Base-by-base conservation (phyloP, 2,797 vertebrate species). In the Fringilla coelebs region DNA sequence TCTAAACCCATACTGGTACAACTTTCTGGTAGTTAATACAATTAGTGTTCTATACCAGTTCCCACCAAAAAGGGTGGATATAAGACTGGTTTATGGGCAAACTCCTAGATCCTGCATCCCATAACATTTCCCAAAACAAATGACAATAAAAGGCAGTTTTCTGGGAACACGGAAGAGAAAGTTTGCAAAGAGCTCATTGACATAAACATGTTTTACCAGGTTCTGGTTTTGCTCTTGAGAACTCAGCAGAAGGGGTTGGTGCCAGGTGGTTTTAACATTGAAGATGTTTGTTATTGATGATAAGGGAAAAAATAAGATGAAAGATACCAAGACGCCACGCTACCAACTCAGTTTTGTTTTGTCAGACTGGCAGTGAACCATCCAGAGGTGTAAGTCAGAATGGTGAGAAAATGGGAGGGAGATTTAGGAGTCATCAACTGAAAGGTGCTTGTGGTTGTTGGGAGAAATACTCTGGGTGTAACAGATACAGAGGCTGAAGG, bases 301-400 rank as follows among this genome's bases (percentile, higher is more conserved):
- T 96, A 93, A 85, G 79, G 79, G 74, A 6, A 62, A 67, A 82
- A 60, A 92, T 62, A 85, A 96, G 94, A 95, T 94, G 88, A 85
- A 86, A 93, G 94, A 95, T 94, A 95, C 40, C 73, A n/a, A 84
- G 94, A 63, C 12, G 4, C 94, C 90, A 63, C 32, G 9, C 94
- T 96, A 79, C 76, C 88, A 88, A 77, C 88, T 95, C 85, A 66
- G 71, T 91, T 96, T 75, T 94, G 90, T 94, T 94, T 95, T 94
- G 93, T 81, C 90, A 93, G 73, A 70, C 83, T 81, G 83, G 63
- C 17, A 10, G 0, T 91, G 91, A 95, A 93, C 88, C 79, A 81
- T 88, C n/a, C 32, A 0, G 63, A 94, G 88, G 24, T 78, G 58
- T 38, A 95, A 92, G 76, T 93, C 79, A 72, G 79, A 57, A 94